Evolutionary conservation across 1,140 invertebrate species (phyloP), one percentile per base, ranked within the genome.

Genomic region (Diorhabda sublineata): DNA sequence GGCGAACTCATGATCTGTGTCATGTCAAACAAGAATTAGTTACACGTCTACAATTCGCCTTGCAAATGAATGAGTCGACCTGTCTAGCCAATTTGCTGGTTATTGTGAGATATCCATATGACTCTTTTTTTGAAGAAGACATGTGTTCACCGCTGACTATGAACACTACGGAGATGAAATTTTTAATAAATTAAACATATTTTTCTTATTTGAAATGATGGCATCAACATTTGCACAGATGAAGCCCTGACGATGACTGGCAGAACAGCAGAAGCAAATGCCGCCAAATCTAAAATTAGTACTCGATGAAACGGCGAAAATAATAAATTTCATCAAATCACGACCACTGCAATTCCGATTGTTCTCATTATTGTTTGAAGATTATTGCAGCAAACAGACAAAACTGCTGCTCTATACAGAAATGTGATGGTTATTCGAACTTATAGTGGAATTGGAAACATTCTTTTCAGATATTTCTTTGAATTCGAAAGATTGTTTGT

Each of bases 221-320:
- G 74, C 60, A 72, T 80, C 73, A 79, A 75, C 47, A 75, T 81
- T 74, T 82, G 78, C 70, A 82, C 78, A 73, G 80, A 82, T 77
- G 77, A 77, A 69, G 79, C 79, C 69, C 77, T 71, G 73, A 73
- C 79, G 61, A 82, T 82, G 80, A 75, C 77, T 42, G 77, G 78
- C 70, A 74, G 71, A 73, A 70, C 70, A 76, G 76, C 71, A 72
- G 76, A 77, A 75, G 75, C 75, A 64, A 47, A 61, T 70, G 65
- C 72, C 42, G 67, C 9, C 59, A 68, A 68, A 68, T 68, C 67
- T 68, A 62, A 68, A 68, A 68, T 68, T 68, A 52, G 67, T 71
- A 62, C 41, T 65, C 43, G 26, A 26, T 56, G 65, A 67, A 69
- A 62, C 61, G 26, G 67, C 67, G 60, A 71, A 71, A 69, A 73